A percentile compares a stretch with the other conserved stretches of the same genome.
Evolutionary conservation across 1,140 invertebrate species (phyloP).

Genomic region (Paracyclopina nana): DNA sequence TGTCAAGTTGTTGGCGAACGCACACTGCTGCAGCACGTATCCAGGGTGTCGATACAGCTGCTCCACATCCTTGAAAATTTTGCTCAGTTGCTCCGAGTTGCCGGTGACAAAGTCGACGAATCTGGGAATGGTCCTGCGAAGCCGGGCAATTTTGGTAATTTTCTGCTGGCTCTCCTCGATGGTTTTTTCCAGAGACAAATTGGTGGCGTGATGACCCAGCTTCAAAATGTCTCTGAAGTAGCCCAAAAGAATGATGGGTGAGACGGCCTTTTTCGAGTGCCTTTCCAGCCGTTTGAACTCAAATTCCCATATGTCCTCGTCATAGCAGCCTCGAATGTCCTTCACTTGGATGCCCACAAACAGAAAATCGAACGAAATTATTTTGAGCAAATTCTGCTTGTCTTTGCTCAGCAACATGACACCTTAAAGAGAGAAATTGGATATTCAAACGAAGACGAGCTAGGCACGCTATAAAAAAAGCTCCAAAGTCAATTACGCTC

Average conservation of each 20-base stretch:
- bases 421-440: too few species aligned
- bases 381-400: constrained; percentile 14
- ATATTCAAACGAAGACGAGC: too few species aligned
- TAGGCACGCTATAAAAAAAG: neutral
- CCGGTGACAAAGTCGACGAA: constrained; percentile 15
- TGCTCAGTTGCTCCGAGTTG: neutral
- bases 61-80: neutral
- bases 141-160: neutral
- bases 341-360: constrained; percentile 11
- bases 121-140: constrained; percentile 1
- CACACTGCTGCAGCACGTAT: constrained; percentile 10
- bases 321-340: neutral
- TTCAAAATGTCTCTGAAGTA: constrained; percentile 13
- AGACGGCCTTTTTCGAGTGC: constrained; percentile 4
- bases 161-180: neutral
- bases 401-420: constrained; percentile 13
- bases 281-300: constrained; percentile 11
- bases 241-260: constrained; percentile 11
- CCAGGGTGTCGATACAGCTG: neutral
- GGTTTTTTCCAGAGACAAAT: neutral
- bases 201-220: neutral
- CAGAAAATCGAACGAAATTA: constrained; percentile 9
- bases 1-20: constrained; percentile 2
- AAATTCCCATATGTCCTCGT: constrained; percentile 15
- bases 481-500: neutral